Evolutionary conservation across 2,113 vertebrate species (phyloP), one percentile per base, ranked within the genome.

Genomic region (Pluvialis apricaria): DNA sequence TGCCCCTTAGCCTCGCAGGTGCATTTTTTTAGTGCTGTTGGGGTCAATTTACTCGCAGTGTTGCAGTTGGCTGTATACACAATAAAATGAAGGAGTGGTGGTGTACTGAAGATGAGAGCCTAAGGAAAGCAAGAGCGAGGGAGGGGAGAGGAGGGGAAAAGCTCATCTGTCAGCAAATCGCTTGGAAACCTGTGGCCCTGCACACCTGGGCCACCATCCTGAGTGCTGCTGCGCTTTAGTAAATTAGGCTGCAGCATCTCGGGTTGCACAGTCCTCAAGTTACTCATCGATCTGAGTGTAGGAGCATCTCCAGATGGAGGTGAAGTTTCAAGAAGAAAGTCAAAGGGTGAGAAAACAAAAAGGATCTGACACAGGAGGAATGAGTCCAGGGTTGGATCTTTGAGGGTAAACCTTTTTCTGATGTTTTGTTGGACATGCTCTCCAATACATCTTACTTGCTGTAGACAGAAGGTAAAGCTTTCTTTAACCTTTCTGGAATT

Each of bases 401-500:
- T 22, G 72, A 85, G n/a, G 51, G 29, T 54, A 66, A 90, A 70
- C 31, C 2, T 82, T 86, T 60, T 49, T 64, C n/a, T 91, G 22
- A 44, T 62, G 13, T 17, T 65, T 61, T 81, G 32, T 19, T 51
- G 69, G 57, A 38, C 26, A 2, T 57, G 29, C 10, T 71, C 25
- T 84, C 51, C 62, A 11, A 52, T 69, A 26, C 55, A n/a, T 91
- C 65, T 80, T 44, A 8, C 29, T 84, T 86, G 66, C 49, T 87
- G 16, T 36, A 92, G 77, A 44, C 47, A 91, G 77, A 89, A 91
- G 66, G 52, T 72, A 89, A 85, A 91, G 54, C 57, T 95, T 92
- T 91, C 78, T 88, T 89, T 82, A 87, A 58, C 62, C 31, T 94
- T 92, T 85, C 78, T 88, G 75, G 49, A 97, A 95, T 80, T 87